These are phyloP conservation scores for Tapera naevia DNA, from an alignment of 2,797 vertebrate species.

Conservation along the genomic window DNA sequence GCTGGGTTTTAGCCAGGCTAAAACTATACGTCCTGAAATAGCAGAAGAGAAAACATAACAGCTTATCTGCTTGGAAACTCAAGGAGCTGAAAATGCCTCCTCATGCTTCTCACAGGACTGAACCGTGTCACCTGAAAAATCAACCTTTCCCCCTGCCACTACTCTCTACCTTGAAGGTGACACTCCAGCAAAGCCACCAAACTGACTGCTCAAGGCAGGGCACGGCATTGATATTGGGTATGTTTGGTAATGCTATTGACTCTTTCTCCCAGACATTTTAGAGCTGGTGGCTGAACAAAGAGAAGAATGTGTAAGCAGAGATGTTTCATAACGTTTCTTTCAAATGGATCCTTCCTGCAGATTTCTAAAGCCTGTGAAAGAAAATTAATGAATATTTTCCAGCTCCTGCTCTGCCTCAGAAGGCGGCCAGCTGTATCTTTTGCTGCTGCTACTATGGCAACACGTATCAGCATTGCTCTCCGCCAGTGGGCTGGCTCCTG, in stretches of 20 bases:
- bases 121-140: not conserved
- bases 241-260: not conserved
- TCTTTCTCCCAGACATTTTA: not conserved
- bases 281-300: not conserved
- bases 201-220: not conserved
- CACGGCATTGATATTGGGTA: not conserved
- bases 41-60: not conserved
- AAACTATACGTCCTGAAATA: accelerated
- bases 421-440: slow-evolving; percentile 45
- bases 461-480: not conserved
- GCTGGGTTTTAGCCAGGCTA: not conserved
- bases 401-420: slow-evolving; percentile 1
- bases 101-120: not conserved
- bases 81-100: not conserved
- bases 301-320: not conserved
- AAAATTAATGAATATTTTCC: slow-evolving; percentile 21
- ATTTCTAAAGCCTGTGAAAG: slow-evolving; percentile 17
- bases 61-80: not conserved
- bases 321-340: not conserved
- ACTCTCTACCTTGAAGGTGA: not conserved
- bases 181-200: not conserved
- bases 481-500: not conserved
- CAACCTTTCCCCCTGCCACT: not conserved
- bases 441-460: slow-evolving; percentile 64
- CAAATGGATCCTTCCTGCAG: not conserved